Percentiles rank a stretch among this genome's conserved stretches.
Evolutionary conservation across 30 jellyfish, hydroid and myxozoan genomes (phyloP).

Genomic region (Phacellophora camtschatica): DNA sequence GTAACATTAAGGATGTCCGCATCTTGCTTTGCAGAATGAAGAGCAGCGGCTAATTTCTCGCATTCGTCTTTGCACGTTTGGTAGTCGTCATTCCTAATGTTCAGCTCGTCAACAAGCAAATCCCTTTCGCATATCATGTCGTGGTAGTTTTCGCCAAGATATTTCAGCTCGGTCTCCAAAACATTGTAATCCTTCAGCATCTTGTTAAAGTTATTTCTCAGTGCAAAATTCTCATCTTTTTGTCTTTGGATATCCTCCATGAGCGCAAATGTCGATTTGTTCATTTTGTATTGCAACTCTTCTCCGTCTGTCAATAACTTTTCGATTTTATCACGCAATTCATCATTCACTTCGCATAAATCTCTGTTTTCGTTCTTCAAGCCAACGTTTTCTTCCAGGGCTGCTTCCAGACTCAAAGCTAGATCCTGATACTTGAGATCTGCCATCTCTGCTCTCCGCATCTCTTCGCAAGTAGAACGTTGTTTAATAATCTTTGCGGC

Average conservation of each 20-base stretch:
- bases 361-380: conserved; percentile 49
- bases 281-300: conserved; percentile 39
- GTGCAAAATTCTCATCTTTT: conserved; percentile 44
- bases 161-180: conserved; percentile 49
- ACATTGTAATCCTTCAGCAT: conserved; percentile 50
- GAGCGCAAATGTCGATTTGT: conserved; percentile 39
- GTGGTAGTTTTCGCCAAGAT: conserved; percentile 33
- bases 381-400: conserved; percentile 42
- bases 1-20: neutral
- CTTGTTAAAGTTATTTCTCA: conserved; percentile 60
- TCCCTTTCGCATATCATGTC: conserved; percentile 53
- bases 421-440: conserved; percentile 32
- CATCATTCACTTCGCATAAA: conserved; percentile 26
- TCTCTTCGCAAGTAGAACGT: neutral
- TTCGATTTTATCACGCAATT: conserved; percentile 42
- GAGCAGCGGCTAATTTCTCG: conserved; percentile 17
- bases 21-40: conserved; percentile 15
- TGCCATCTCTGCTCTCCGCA: neutral
- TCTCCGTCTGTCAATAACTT: conserved; percentile 39
- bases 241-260: conserved; percentile 61
- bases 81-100: conserved; percentile 34
- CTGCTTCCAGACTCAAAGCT: conserved; percentile 21
- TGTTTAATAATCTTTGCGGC: neutral
- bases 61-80: conserved; percentile 19
- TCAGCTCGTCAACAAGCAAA: conserved; percentile 21